Conservation (phyloP, 2,797 vertebrate species). For the Hipposideros larvatus region DNA sequence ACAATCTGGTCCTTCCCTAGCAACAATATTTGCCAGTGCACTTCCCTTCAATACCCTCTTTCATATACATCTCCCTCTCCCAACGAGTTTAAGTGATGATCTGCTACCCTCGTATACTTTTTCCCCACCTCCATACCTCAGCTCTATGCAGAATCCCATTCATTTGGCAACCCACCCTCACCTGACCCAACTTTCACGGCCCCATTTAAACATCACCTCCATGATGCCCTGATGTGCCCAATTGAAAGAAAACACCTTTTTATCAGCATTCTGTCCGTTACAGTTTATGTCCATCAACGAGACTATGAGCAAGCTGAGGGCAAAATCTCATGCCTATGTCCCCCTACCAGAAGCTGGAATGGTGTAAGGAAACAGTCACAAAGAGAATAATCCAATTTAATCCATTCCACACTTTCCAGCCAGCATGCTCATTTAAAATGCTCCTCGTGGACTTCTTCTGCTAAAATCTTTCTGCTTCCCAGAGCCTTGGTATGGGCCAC, state of each 20-base stretch:
- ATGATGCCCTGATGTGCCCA: not conserved
- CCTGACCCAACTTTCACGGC: not conserved
- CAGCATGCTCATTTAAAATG: not conserved
- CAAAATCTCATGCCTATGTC: not conserved
- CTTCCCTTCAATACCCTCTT: not conserved
- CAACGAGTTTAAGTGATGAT: not conserved
- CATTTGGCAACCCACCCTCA: not conserved
- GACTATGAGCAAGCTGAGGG: not conserved
- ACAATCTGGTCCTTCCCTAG: no score
- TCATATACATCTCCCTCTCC: not conserved
- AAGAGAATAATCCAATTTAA: not conserved
- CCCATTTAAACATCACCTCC: not conserved
- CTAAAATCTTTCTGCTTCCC: slow-evolving; percentile 24
- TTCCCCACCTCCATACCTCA: not conserved
- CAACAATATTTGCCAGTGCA: not conserved
- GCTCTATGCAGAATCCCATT: not conserved
- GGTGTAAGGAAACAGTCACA: not conserved
- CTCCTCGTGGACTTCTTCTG: not conserved
- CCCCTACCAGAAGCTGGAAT: not conserved
- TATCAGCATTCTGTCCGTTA: not conserved
- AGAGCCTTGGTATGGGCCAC: not conserved
- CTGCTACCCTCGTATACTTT: not conserved
- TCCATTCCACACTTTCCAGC: not conserved
- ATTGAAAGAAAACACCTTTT: not conserved
- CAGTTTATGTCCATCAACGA: not conserved